phyloP scores from a whole-genome alignment of 2,888 invertebrate genomes.

The Drosophila hawaiiensis region DNA sequence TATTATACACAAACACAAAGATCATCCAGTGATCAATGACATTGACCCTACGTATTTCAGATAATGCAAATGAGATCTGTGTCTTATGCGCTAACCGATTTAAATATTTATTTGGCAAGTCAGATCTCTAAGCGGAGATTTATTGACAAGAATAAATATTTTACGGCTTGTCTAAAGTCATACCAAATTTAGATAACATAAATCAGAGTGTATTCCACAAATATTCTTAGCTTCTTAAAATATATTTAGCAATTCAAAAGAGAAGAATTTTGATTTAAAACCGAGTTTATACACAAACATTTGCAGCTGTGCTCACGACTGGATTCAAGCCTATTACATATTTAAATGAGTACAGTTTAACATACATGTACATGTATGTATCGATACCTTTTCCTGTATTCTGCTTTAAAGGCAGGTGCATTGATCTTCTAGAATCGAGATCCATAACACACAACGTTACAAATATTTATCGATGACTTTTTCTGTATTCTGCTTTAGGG shows the following conservation, averaged over 20 bases:
- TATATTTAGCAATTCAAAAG: background rate
- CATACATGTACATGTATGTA: too few relatives aligned
- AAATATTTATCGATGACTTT: background rate
- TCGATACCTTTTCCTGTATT: background rate
- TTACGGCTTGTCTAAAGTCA: background rate
- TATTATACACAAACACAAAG: background rate
- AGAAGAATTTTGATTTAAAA: background rate
- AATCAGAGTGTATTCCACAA: background rate
- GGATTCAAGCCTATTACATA: constrained; percentile 10
- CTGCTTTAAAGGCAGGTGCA: constrained; percentile 39
- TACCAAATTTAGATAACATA: too few relatives aligned
- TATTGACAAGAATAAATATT: background rate
- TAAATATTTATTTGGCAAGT: background rate
- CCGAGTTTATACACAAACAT: background rate
- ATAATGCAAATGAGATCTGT: constrained; percentile 29
- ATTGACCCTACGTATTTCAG: constrained; percentile 26
- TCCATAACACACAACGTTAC: background rate
- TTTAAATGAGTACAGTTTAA: constrained; percentile 5
- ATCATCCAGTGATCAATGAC: constrained; percentile 27
- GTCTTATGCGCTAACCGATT: background rate
- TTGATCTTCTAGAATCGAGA: constrained; percentile 6
- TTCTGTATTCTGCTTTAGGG: constrained; percentile 1
- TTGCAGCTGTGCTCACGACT: constrained; percentile 2
- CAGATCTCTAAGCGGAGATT: background rate
- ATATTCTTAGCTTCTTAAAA: background rate